These are phyloP conservation scores for Meteorus colon DNA, from an alignment of 2,888 invertebrate species.

Conservation along the genomic window DNA sequence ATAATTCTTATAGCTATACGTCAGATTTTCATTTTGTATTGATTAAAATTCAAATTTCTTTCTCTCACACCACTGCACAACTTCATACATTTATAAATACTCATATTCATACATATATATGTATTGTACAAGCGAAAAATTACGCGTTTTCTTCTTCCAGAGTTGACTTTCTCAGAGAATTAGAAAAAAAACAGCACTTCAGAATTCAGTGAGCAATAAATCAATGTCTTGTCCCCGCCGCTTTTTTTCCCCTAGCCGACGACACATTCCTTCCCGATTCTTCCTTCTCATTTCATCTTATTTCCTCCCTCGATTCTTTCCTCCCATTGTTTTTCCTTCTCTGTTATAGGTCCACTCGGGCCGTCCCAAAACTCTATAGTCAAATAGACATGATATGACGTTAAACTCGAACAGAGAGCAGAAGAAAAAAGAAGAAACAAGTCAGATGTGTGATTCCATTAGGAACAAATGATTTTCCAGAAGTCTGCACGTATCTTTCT, in stretches of 20 bases:
- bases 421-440: not conserved
- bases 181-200: slow-evolving; percentile 13
- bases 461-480: not conserved
- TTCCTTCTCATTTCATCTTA: not conserved
- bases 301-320: not conserved
- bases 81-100: not conserved
- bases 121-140: not conserved
- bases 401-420: not conserved
- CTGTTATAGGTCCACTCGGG: not conserved
- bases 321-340: not conserved
- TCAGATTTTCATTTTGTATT: not conserved
- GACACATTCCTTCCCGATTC: not conserved
- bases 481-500: not conserved
- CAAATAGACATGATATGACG: slow-evolving; percentile 5
- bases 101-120: not conserved
- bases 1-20: not conserved
- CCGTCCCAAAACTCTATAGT: not conserved
- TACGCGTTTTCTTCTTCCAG: not conserved
- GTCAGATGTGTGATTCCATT: not conserved
- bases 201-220: not conserved
- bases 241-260: not conserved
- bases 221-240: not conserved
- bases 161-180: not conserved
- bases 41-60: slow-evolving; percentile 9
- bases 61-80: not conserved